Percentiles rank a stretch among this genome's conserved stretches.
Evolutionary conservation across 2,888 invertebrate genomes (phyloP).

Genomic region (Drosophila infuscata): DNA sequence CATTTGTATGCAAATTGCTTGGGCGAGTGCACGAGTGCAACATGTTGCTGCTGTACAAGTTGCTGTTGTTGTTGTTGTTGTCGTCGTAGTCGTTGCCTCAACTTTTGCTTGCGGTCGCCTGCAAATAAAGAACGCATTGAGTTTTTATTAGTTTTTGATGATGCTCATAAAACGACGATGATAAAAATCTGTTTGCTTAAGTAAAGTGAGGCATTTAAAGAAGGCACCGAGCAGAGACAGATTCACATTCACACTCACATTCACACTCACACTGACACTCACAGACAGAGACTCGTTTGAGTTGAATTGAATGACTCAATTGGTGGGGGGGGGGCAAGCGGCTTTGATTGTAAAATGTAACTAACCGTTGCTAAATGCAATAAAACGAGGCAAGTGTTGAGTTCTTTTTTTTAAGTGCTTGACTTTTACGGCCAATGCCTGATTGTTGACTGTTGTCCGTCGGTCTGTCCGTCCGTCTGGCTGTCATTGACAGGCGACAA

Average conservation of each 20-base stretch:
- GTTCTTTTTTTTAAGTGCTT: conserved; percentile 37
- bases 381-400: conserved; percentile 65
- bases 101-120: conserved; percentile 60
- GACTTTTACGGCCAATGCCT: conserved; percentile 44
- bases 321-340: background rate
- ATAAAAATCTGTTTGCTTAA: conserved; percentile 80
- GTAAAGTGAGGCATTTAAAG: conserved; percentile 77
- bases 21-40: conserved; percentile 73
- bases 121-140: conserved; percentile 82
- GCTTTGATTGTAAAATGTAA: conserved; percentile 59
- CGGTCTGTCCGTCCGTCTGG: background rate
- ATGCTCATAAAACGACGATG: conserved; percentile 79
- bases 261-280: background rate
- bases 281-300: conserved; percentile 12
- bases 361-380: conserved; percentile 72
- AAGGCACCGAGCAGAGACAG: conserved; percentile 12
- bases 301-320: conserved; percentile 46
- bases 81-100: conserved; percentile 5
- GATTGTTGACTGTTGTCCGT: conserved; percentile 17
- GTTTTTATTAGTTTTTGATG: conserved; percentile 81
- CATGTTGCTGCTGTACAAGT: conserved; percentile 65
- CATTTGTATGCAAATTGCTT: conserved; percentile 77
- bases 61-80: conserved; percentile 13
- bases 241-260: conserved; percentile 1
- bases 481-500: background rate